A percentile compares a stretch with the other conserved stretches of the same genome.
Evolutionary conservation across 2,888 invertebrate genomes (phyloP).

Genomic region (Caenorhabditis afra): DNA sequence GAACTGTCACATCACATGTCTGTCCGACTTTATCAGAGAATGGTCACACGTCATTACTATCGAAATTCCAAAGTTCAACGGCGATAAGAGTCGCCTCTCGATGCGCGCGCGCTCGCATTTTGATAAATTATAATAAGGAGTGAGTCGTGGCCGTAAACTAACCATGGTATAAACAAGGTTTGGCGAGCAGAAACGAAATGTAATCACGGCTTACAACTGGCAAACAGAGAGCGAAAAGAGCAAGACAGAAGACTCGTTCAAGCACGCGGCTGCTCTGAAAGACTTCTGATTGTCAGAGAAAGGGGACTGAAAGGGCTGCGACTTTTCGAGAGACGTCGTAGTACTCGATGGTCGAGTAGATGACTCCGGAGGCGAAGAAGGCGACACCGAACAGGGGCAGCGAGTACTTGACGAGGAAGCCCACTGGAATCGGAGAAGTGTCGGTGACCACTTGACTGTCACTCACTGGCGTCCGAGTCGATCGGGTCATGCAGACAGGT

Average conservation of each 20-base stretch:
- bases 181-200: slow-evolving; percentile 36
- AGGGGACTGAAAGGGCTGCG: neutral
- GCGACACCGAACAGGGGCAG: slow-evolving; percentile 39
- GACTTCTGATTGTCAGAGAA: neutral
- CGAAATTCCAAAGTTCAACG: slow-evolving; percentile 40
- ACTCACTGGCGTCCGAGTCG: slow-evolving; percentile 40
- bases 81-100: slow-evolving; percentile 16
- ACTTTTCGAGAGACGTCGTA: slow-evolving; percentile 42
- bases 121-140: slow-evolving; percentile 22
- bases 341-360: slow-evolving; percentile 38
- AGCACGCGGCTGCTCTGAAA: slow-evolving; percentile 48
- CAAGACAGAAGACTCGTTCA: slow-evolving; percentile 47
- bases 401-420: slow-evolving; percentile 46
- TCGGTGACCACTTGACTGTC: neutral
- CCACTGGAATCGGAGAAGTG: slow-evolving; percentile 33
- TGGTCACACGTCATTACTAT: slow-evolving; percentile 25
- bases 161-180: slow-evolving; percentile 49
- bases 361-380: slow-evolving; percentile 20
- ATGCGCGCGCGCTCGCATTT: slow-evolving; percentile 8
- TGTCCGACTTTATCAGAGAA: slow-evolving; percentile 8
- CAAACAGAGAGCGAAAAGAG: slow-evolving; percentile 44
- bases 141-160: slow-evolving; percentile 18
- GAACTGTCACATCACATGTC: slow-evolving; percentile 26
- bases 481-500: slow-evolving; percentile 35
- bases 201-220: slow-evolving; percentile 47